Conservation (phyloP, 2,113 vertebrate genomes). For the Platichthys flesus region DNA sequence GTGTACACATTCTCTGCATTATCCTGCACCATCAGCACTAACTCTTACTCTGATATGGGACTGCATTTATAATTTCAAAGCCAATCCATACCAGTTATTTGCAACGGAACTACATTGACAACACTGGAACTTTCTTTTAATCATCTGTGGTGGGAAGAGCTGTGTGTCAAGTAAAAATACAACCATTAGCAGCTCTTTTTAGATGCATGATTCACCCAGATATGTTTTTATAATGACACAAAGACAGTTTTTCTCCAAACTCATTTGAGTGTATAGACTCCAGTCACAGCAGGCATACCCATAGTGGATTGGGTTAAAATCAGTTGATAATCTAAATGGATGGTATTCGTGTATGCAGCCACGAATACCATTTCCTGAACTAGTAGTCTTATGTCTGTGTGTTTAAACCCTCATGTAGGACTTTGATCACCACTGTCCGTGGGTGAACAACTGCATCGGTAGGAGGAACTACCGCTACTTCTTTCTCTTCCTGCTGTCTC, state of each 20-base stretch:
- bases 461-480: constrained; percentile 98
- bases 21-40: neutral
- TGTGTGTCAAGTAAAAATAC: too few relatives aligned
- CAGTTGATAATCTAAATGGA: neutral
- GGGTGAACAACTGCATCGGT: constrained; percentile 99
- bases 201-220: too few relatives aligned
- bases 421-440: constrained; percentile 98
- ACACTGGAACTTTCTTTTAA: neutral
- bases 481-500: constrained; percentile 96
- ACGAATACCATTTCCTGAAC: neutral
- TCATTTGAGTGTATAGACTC: neutral
- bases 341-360: neutral
- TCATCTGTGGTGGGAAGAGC: neutral
- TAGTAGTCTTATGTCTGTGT: neutral
- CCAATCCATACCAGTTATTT: neutral
- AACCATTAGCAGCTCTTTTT: too few relatives aligned
- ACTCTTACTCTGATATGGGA: neutral
- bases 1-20: neutral
- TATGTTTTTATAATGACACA: too few relatives aligned
- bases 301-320: neutral
- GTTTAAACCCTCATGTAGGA: constrained; percentile 80
- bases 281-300: neutral
- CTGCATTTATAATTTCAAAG: neutral
- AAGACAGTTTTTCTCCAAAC: too few relatives aligned
- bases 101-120: neutral